Base-by-base conservation (phyloP, 2,113 vertebrate species). In the Aphyosemion australe region DNA sequence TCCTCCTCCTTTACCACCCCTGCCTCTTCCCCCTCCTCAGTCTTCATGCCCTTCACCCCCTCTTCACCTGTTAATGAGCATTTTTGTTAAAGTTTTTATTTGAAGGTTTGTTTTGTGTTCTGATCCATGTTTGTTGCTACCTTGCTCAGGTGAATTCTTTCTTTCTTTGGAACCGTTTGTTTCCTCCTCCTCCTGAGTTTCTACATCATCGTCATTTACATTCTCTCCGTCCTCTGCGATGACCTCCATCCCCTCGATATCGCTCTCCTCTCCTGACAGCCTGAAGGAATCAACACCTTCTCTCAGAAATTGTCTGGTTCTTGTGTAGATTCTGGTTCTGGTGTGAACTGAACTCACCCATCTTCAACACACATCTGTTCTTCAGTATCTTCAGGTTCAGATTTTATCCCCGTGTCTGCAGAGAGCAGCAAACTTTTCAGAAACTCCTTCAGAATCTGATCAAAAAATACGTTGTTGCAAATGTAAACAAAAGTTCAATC, bases 191-290 rank as follows among this genome's bases (percentile, higher is more conserved):
- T 75, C 62, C 21, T 41, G 9, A 6, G 3, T 18, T 37, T 74
- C 76, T 12, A 12, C 1, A 2, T 52, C 63, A 0, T 71, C 74
- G 0, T 69, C 52, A 12, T 73, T 41, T 50, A 76, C 21, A 14
- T 56, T 55, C 45, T 82, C 78, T 32, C 68, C 81, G 7, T 90
- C 87, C 72, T 89, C 89, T 19, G 81, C 89, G 6, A 89, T 79
- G 59, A 90, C 88, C 61, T 80, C 87, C 88, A 90, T 88, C 21
- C 88, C 90, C 65, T 90, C 89, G 8, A 88, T 82, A 76, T 91
- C 89, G 19, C 84, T 88, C 5, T 85, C 86, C 6, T 84, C 84
- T 2, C 18, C 72, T 39, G 76, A 70, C 4, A 18, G 69, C 58
- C 83, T 87, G 74, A 18, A 32, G 2, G 13, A 8, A 11, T 1